Evolutionary conservation across 2,888 invertebrate genomes (phyloP).

Genomic region (Listrodromus nycthemerus): DNA sequence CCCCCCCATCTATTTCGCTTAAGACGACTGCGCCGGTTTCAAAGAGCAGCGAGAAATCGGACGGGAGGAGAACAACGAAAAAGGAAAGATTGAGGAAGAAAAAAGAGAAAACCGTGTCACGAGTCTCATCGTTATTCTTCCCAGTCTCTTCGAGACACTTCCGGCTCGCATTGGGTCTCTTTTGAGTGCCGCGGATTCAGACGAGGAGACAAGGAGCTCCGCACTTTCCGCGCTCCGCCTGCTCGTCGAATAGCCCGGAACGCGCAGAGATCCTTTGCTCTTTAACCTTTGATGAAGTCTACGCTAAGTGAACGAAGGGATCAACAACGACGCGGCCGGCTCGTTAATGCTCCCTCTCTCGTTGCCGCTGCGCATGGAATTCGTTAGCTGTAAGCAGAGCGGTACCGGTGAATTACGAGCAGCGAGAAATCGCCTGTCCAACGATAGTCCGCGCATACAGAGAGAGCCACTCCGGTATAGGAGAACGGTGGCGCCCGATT

Average conservation of each 20-base stretch:
- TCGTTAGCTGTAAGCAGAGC: conserved; percentile 69
- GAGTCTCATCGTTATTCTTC: conserved; percentile 23
- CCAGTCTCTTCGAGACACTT: not conserved
- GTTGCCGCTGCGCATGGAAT: conserved; percentile 55
- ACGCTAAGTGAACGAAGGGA: conserved; percentile 34
- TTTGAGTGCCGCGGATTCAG: conserved; percentile 24
- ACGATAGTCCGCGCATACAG: not conserved
- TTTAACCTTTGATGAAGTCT: conserved; percentile 18
- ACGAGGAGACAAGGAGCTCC: conserved; percentile 5
- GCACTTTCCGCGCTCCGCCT: conserved; percentile 24
- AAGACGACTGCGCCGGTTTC: conserved; percentile 48
- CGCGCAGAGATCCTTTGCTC: conserved; percentile 11
- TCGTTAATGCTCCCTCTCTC: conserved; percentile 6
- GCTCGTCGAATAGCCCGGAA: conserved; percentile 33
- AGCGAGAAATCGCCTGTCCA: not conserved
- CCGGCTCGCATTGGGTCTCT: conserved; percentile 15
- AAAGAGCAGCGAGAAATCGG: conserved; percentile 43
- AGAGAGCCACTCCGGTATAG: not conserved
- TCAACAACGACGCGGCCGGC: conserved; percentile 41
- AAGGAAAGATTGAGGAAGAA: conserved; percentile 26
- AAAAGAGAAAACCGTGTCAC: conserved; percentile 48
- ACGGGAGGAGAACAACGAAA: conserved; percentile 11
- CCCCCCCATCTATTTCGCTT: conserved; percentile 33
- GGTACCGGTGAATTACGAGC: conserved; percentile 53
- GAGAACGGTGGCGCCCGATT: conserved; percentile 17